Conservation (phyloP, 2,113 vertebrate genomes). For the Microtus oregoni region DNA sequence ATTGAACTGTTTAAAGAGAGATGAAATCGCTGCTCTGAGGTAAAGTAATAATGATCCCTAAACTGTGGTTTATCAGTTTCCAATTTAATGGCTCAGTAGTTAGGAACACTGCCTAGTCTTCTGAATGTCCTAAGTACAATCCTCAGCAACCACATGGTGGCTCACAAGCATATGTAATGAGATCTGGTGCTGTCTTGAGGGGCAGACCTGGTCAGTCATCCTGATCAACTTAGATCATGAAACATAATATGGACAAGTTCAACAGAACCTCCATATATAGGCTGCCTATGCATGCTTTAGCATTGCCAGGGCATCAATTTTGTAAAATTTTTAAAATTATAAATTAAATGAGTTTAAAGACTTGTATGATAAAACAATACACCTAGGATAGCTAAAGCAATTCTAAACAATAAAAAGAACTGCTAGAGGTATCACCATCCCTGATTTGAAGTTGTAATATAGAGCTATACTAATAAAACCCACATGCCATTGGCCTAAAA, state of each 20-base stretch:
- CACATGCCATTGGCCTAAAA: not conserved
- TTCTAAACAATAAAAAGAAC: not conserved
- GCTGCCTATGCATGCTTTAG: too few relatives aligned
- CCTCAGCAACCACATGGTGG: too few relatives aligned
- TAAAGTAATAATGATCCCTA: constrained; percentile 45
- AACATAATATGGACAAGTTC: too few relatives aligned
- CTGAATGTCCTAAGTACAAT: too few relatives aligned
- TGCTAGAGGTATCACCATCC: not conserved
- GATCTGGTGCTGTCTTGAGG: too few relatives aligned
- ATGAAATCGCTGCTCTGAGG: not conserved
- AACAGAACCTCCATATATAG: too few relatives aligned
- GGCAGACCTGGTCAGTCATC: too few relatives aligned
- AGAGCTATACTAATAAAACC: not conserved
- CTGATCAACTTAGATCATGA: too few relatives aligned
- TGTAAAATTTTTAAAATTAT: too few relatives aligned
- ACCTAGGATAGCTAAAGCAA: not conserved
- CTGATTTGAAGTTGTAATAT: not conserved
- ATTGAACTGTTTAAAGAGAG: constrained; percentile 24
- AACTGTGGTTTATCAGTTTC: constrained; percentile 46
- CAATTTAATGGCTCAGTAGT: not conserved
- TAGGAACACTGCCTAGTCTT: too few relatives aligned
- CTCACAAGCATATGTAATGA: too few relatives aligned
- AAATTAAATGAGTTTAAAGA: not conserved
- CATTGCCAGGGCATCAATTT: too few relatives aligned
- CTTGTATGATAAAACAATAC: not conserved